A percentile compares a stretch with the other conserved stretches of the same genome.
Conservation (phyloP, 1,140 invertebrate genomes). For the Anastatus disparis region DNA sequence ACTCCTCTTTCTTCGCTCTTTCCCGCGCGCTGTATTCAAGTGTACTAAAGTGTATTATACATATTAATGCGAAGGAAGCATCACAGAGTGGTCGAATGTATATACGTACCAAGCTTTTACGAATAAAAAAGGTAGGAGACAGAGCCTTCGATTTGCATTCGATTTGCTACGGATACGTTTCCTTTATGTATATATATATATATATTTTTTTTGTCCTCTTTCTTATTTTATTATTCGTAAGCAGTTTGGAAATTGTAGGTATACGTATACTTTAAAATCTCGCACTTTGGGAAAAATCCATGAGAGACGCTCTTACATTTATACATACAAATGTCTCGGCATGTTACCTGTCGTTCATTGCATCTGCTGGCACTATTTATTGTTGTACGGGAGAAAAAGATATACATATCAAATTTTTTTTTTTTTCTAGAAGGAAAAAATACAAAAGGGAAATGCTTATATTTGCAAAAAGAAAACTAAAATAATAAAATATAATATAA, state of each 20-base stretch:
- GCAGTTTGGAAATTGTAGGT: not conserved
- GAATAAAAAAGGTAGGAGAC: too few species aligned
- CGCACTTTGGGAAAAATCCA: too few species aligned
- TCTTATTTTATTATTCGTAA: too few species aligned
- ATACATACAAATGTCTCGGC: slow-evolving; percentile 9
- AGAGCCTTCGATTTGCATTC: not conserved
- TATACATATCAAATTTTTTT: too few species aligned
- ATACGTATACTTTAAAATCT: too few species aligned
- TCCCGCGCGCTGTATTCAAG: not conserved
- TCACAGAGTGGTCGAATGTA: not conserved
- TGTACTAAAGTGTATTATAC: not conserved
- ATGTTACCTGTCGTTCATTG: not conserved
- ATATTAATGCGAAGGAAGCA: slow-evolving; percentile 11
- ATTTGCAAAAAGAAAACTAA: too few species aligned
- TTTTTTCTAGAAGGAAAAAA: not conserved
- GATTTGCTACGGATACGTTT: not conserved
- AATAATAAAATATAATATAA: too few species aligned
- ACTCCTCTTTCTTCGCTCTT: not conserved
- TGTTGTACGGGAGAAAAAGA: not conserved
- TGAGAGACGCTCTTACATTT: not conserved
- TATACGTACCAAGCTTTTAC: too few species aligned
- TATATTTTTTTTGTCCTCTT: too few species aligned
- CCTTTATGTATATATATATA: too few species aligned
- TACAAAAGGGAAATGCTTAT: too few species aligned
- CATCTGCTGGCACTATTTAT: slow-evolving; percentile 4